Conservation (phyloP, 1,140 invertebrate species). For the Aricia agestis region DNA sequence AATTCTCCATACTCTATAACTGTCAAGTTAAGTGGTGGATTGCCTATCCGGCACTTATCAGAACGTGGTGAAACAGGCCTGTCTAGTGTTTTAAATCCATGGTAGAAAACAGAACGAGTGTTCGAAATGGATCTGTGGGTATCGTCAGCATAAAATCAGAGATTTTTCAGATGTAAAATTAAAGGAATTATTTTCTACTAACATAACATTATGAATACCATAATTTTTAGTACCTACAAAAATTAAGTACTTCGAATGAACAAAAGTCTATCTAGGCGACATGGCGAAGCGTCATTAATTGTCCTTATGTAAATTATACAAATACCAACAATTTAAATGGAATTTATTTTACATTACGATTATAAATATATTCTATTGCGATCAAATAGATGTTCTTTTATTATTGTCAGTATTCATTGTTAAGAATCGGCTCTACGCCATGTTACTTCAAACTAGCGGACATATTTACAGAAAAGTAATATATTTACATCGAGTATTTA, state of each 20-base stretch:
- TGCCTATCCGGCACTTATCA: no score
- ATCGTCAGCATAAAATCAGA: no score
- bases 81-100: no score
- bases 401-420: slow-evolving; percentile 66
- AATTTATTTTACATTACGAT: slow-evolving; percentile 7
- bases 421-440: slow-evolving; percentile 25
- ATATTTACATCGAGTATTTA: slow-evolving; percentile 57
- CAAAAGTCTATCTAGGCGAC: slow-evolving; percentile 10
- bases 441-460: slow-evolving; percentile 31
- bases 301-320: slow-evolving; percentile 6
- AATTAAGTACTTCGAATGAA: slow-evolving; percentile 32
- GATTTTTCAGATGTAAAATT: background rate
- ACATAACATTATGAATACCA: background rate
- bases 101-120: no score
- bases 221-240: background rate
- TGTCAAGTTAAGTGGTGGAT: no score
- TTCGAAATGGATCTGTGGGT: no score
- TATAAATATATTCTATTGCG: slow-evolving; percentile 35
- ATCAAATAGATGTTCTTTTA: slow-evolving; percentile 53
- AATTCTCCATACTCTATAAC: no score
- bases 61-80: no score
- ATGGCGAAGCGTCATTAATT: background rate
- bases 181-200: background rate
- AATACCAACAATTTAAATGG: slow-evolving; percentile 7
- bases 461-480: slow-evolving; percentile 61